Conservation (phyloP, 2,888 invertebrate genomes). For the Cheilosia vulpina region DNA sequence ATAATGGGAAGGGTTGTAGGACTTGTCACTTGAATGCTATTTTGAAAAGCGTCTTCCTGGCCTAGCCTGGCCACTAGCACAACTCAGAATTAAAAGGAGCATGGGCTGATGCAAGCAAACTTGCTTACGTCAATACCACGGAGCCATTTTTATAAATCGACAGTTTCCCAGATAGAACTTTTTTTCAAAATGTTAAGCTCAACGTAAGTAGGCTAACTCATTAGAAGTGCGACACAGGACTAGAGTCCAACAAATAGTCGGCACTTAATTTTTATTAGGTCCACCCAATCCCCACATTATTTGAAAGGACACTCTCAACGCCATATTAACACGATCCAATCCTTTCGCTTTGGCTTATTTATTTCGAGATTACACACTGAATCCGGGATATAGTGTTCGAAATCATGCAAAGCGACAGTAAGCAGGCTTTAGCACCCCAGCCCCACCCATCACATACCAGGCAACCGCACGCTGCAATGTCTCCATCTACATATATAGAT, state of each 20-base stretch:
- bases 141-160: too few relatives aligned
- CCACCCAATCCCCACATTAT: background rate
- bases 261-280: background rate
- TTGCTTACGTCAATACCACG: too few relatives aligned
- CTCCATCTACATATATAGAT: slow-evolving; percentile 36
- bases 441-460: background rate
- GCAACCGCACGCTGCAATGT: background rate
- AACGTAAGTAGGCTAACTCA: too few relatives aligned
- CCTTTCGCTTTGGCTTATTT: slow-evolving; percentile 9
- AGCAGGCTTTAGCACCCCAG: background rate
- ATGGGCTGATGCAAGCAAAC: too few relatives aligned
- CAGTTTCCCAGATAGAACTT: too few relatives aligned
- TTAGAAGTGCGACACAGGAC: too few relatives aligned
- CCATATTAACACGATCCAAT: slow-evolving; percentile 1
- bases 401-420: slow-evolving; percentile 28
- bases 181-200: too few relatives aligned
- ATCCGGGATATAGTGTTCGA: slow-evolving; percentile 12
- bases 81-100: too few relatives aligned
- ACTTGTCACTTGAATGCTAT: too few relatives aligned
- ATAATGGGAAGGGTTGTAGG: too few relatives aligned
- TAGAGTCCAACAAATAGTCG: background rate
- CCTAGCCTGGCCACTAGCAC: too few relatives aligned
- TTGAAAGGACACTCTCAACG: background rate
- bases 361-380: background rate
- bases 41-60: too few relatives aligned